A percentile compares a stretch with the other conserved stretches of the same genome.
These are phyloP conservation scores for Hyperoplus lanceolatus DNA, from an alignment of 2,797 vertebrate species.

Conservation along the genomic window DNA sequence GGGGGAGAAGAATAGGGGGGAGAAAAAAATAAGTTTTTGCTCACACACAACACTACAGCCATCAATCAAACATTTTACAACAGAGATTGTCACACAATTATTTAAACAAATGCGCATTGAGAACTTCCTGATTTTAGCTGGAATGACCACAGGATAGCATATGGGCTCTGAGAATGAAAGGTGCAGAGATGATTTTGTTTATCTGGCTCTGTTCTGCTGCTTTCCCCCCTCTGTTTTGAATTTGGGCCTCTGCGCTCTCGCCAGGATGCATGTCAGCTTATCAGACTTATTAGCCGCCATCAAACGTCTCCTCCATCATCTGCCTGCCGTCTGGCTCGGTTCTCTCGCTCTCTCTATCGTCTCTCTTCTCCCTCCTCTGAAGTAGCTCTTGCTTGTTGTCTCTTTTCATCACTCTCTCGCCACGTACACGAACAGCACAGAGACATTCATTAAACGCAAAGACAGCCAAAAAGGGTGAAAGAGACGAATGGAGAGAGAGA, in stretches of 20 bases:
- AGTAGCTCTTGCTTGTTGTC: conserved; percentile 44
- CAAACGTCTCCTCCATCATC: conserved; percentile 69
- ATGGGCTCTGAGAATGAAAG: conserved; percentile 56
- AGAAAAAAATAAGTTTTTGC: conserved; percentile 39
- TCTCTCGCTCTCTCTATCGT: conserved; percentile 5
- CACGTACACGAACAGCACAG: conserved; percentile 16
- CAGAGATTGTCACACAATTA: conserved; percentile 69
- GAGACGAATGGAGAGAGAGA: background rate
- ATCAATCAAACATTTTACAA: conserved; percentile 76
- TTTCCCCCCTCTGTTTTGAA: conserved; percentile 58
- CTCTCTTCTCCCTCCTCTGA: conserved; percentile 18
- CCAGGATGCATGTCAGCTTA: conserved; percentile 70
- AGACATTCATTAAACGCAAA: conserved; percentile 29
- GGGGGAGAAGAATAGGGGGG: conserved; percentile 42
- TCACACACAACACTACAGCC: conserved; percentile 54
- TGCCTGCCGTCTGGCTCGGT: conserved; percentile 57
- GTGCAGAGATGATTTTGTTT: conserved; percentile 53
- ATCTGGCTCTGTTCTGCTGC: conserved; percentile 15
- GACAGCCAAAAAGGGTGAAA: conserved; percentile 4
- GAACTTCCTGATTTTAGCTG: conserved; percentile 62
- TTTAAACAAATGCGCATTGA: conserved; percentile 60
- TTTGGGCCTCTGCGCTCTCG: conserved; percentile 63
- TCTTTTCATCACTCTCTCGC: conserved; percentile 37
- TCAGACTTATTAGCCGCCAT: conserved; percentile 73
- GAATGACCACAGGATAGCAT: conserved; percentile 67